Conservation (phyloP, 2,888 invertebrate genomes). For the Willowsia nigromaculata region DNA sequence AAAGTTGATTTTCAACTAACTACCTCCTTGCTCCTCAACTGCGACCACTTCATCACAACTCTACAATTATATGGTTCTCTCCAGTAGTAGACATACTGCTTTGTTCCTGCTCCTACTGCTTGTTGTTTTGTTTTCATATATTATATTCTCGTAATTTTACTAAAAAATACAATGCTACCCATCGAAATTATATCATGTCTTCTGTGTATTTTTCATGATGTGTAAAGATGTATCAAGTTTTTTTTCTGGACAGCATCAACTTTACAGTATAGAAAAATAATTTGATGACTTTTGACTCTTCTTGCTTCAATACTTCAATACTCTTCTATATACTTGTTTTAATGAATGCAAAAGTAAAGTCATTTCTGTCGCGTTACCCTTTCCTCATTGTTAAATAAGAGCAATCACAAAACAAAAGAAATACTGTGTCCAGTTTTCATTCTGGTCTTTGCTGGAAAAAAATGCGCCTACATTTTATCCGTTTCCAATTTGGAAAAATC, state of each 20-base stretch:
- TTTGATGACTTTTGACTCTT: slow-evolving; percentile 23
- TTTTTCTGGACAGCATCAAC: too few relatives aligned
- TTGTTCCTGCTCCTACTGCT: slow-evolving; percentile 18
- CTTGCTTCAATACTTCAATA: not conserved
- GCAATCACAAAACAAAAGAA: slow-evolving; percentile 2
- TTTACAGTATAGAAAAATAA: not conserved
- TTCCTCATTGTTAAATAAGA: not conserved
- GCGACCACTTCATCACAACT: not conserved
- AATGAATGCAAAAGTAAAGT: slow-evolving; percentile 29
- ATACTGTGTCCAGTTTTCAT: not conserved
- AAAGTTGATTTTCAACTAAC: slow-evolving; percentile 35
- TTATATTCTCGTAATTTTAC: too few relatives aligned
- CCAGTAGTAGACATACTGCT: not conserved
- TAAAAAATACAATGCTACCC: too few relatives aligned
- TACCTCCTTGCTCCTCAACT: not conserved
- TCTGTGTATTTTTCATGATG: too few relatives aligned
- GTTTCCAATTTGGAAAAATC: not conserved
- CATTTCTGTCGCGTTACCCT: not conserved
- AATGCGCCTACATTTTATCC: not conserved
- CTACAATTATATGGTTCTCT: slow-evolving; percentile 19
- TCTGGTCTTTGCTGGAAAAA: not conserved
- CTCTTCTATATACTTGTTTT: not conserved
- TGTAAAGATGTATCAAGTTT: too few relatives aligned
- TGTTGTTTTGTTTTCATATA: not conserved
- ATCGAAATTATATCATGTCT: too few relatives aligned